These are phyloP conservation scores for Calonectris borealis DNA, from an alignment of 2,113 vertebrate species.

Conservation along the genomic window DNA sequence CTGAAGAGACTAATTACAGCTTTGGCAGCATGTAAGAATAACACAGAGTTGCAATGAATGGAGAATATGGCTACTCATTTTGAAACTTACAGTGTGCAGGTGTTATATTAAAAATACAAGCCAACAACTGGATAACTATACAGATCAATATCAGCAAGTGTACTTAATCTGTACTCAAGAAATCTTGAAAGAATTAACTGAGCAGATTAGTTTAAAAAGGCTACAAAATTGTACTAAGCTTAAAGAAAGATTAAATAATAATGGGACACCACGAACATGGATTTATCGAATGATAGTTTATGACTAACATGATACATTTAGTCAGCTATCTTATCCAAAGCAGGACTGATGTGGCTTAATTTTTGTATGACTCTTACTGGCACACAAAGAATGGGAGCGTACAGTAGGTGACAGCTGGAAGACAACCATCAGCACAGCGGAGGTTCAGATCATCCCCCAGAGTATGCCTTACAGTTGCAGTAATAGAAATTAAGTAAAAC, in stretches of 20 bases:
- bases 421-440: not conserved
- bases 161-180: not conserved
- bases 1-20: not conserved
- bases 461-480: not conserved
- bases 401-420: not conserved
- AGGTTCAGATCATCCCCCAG: not conserved
- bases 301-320: not conserved
- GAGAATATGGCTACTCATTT: not conserved
- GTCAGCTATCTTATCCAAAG: not conserved
- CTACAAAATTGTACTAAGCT: not conserved
- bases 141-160: not conserved
- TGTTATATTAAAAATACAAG: not conserved
- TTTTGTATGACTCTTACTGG: not conserved
- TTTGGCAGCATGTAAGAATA: not conserved
- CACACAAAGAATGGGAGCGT: not conserved
- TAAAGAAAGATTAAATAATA: not conserved
- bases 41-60: not conserved
- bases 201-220: not conserved
- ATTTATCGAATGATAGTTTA: not conserved
- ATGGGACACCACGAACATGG: accelerated
- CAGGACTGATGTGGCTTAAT: not conserved
- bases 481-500: not conserved
- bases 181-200: not conserved
- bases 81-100: not conserved
- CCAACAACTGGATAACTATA: not conserved